A percentile compares a stretch with the other conserved stretches of the same genome.
These are phyloP conservation scores for Neopelma chrysocephalum DNA, from an alignment of 2,797 vertebrate species.

Conservation along the genomic window DNA sequence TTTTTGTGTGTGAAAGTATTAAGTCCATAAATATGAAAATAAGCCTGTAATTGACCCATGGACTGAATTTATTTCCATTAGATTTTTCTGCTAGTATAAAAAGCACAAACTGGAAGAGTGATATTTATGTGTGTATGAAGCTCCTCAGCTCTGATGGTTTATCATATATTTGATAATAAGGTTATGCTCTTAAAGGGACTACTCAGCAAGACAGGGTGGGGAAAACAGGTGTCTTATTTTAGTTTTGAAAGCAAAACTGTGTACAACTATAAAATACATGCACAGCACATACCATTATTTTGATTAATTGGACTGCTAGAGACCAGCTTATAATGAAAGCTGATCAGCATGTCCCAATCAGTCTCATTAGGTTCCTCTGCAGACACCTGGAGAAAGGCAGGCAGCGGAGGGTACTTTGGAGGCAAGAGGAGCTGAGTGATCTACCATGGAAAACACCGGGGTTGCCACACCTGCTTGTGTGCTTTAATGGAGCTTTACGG, in stretches of 20 bases:
- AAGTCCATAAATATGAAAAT: conserved; percentile 77
- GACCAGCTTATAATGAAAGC: conserved; percentile 12
- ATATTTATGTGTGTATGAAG: conserved; percentile 50
- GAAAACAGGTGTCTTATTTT: conserved; percentile 37
- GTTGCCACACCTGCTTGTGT: neutral
- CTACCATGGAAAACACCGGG: neutral
- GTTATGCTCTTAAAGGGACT: conserved; percentile 38
- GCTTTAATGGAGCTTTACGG: neutral
- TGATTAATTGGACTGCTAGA: conserved; percentile 11
- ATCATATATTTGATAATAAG: conserved; percentile 37
- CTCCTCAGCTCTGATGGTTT: conserved; percentile 42
- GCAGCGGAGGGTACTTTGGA: conserved; percentile 1
- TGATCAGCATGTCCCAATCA: neutral
- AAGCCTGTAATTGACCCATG: conserved; percentile 75
- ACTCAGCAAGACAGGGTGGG: neutral
- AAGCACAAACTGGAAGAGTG: conserved; percentile 53
- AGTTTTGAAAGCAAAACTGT: conserved; percentile 32
- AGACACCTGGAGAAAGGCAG: conserved; percentile 46
- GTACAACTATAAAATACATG: neutral
- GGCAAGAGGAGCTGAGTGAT: neutral
- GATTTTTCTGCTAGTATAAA: conserved; percentile 66
- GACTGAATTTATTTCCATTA: conserved; percentile 74
- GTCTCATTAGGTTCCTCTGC: neutral
- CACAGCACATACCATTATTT: neutral
- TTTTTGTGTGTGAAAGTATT: conserved; percentile 72